Evolutionary conservation across 1,140 invertebrate genomes (phyloP), one percentile per base, ranked within the genome.

Genomic region (Thalassaphorura encarpata): DNA sequence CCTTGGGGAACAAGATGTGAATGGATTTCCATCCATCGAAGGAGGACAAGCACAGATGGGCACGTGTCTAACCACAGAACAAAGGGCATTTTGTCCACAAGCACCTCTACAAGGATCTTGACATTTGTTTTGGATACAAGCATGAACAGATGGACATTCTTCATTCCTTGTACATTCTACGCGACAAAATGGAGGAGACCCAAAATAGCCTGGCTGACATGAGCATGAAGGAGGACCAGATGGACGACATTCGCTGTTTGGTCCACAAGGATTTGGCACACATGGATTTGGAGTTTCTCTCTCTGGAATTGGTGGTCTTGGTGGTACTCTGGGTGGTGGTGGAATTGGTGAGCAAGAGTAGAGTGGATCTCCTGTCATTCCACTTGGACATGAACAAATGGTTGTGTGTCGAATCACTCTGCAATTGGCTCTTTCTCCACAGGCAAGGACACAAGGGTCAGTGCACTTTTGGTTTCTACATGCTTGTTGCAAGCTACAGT

Each of bases 231-330:
- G 80, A 67, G 91, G 87, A 69, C 87, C 83, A 49, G 77, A 77
- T 0, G 85, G 78, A 24, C 80, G 71, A 71, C 89, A 93, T 67
- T 84, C 80, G 1, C 89, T 86, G 67, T 90, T 89, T 26, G 83
- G 79, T 26, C 88, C 89, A 66, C 89, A 94, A 33, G 53, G 57
- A 40, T 48, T 40, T 6, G 58, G 58, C 2, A 54, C 24, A 16
- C 58, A 60, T 1, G 58, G 58, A 54, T 60, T 55, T 8, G 29
- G 18, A 26, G 52, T 49, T 18, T 26, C 41, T n/a, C 15, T 28
- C 15, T 19, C 33, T 36, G 33, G 33, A 36, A n/a, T 11, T n/a
- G n/a, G 33, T 11, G 11, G n/a, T 11, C 11, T 36, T n/a, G 33
- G 33, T 36, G 33, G 33, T n/a, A 36, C 11, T 11, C n/a, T 11